Evolutionary conservation across 2,888 invertebrate species (phyloP).

Genomic region (Tetanocera ferruginea): DNA sequence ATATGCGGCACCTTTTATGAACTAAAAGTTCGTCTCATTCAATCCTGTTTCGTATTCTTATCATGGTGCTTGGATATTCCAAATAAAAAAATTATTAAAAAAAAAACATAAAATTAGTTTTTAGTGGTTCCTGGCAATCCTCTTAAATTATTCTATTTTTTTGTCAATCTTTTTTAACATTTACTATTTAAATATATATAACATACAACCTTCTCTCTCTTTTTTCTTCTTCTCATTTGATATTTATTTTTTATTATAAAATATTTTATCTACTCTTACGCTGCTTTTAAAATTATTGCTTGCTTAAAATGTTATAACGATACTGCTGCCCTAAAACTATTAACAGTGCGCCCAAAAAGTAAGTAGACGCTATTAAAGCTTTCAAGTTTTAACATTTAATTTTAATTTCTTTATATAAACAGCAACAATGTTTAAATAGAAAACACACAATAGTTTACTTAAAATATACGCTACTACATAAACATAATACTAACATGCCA

Average conservation of each 20-base stretch:
- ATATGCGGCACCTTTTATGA: not conserved
- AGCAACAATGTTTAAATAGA: not conserved
- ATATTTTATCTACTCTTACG: slow-evolving; percentile 24
- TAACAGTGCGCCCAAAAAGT: slow-evolving; percentile 65
- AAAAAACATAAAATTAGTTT: too few relatives aligned
- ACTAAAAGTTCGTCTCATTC: not conserved
- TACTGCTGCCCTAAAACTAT: not conserved
- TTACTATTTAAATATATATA: not conserved
- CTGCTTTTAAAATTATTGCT: slow-evolving; percentile 30
- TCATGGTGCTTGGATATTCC: not conserved
- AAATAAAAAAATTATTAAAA: too few relatives aligned
- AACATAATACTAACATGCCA: slow-evolving; percentile 48
- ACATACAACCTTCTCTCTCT: not conserved
- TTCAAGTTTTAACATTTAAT: not conserved
- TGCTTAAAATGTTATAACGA: slow-evolving; percentile 31
- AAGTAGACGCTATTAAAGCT: slow-evolving; percentile 54
- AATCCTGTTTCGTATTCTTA: not conserved
- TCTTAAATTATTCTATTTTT: too few relatives aligned
- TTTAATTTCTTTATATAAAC: not conserved
- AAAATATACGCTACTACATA: slow-evolving; percentile 13
- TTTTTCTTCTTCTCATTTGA: not conserved
- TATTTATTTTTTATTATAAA: not conserved
- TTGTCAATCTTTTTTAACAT: not conserved
- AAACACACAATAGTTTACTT: not conserved
- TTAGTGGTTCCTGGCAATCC: too few relatives aligned